These are phyloP conservation scores for Esox masquinongy DNA, from an alignment of 2,797 vertebrate species.

Conservation along the genomic window DNA sequence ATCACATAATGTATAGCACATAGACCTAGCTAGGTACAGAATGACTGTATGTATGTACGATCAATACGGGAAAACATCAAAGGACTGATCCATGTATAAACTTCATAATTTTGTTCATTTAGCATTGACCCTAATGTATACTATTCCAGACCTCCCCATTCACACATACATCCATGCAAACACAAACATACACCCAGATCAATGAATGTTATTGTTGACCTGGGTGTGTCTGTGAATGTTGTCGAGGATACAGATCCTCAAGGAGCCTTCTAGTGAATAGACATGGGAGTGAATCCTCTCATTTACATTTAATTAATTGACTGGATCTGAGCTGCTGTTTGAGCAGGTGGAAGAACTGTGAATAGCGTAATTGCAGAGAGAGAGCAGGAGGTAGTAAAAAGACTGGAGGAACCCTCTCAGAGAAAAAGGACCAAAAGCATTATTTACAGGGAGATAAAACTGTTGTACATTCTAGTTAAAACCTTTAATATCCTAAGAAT, in stretches of 20 bases:
- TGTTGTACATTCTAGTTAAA: too few relatives aligned
- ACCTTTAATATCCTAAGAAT: too few relatives aligned
- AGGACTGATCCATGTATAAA: not conserved
- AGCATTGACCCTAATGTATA: not conserved
- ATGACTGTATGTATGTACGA: not conserved
- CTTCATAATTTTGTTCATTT: not conserved
- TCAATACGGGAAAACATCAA: not conserved
- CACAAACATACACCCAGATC: conserved; percentile 43
- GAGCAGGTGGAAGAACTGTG: conserved; percentile 44
- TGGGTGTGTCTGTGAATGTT: too few relatives aligned
- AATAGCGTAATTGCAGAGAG: conserved; percentile 73
- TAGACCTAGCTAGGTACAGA: too few relatives aligned
- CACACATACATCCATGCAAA: not conserved
- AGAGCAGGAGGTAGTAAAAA: not conserved
- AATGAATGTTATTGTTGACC: conserved; percentile 40
- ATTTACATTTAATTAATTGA: conserved; percentile 67
- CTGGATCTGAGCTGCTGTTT: conserved; percentile 55
- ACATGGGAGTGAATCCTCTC: conserved; percentile 54
- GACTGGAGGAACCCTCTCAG: too few relatives aligned
- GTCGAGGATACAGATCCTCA: conserved; percentile 59
- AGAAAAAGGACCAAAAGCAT: too few relatives aligned
- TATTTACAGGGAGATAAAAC: too few relatives aligned
- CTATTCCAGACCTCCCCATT: not conserved
- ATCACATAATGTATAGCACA: conserved; percentile 4
- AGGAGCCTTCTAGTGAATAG: conserved; percentile 57